These are phyloP conservation scores for Cyaniris semiargus DNA, from an alignment of 2,888 invertebrate genomes.

Conservation along the genomic window DNA sequence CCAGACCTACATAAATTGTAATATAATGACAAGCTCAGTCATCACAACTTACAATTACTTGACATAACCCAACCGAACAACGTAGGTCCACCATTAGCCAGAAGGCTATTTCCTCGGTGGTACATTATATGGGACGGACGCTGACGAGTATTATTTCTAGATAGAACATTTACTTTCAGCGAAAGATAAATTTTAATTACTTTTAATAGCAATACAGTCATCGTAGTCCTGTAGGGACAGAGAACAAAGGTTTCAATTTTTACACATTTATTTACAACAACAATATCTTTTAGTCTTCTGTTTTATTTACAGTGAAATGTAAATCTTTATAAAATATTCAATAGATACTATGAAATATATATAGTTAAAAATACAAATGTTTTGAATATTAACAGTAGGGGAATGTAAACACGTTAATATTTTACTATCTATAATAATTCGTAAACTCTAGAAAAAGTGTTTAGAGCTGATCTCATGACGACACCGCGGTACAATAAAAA, in stretches of 20 bases:
- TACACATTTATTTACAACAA: constrained; percentile 30
- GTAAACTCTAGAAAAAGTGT: not conserved
- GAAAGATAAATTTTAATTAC: too few species aligned
- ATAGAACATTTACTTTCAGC: too few species aligned
- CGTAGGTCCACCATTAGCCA: not conserved
- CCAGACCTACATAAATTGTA: too few species aligned
- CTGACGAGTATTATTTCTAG: too few species aligned
- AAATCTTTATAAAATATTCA: constrained; percentile 22
- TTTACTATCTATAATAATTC: not conserved
- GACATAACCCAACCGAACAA: not conserved
- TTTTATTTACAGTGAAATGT: constrained; percentile 13
- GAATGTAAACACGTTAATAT: constrained; percentile 17
- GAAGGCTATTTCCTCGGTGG: too few species aligned
- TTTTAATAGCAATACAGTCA: too few species aligned
- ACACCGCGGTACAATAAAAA: not conserved
- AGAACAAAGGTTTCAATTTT: not conserved
- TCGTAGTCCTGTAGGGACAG: not conserved
- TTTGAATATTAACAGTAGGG: not conserved
- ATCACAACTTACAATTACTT: not conserved
- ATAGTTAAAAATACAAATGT: not conserved
- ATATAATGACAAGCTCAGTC: not conserved
- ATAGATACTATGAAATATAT: not conserved
- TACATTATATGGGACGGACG: too few species aligned
- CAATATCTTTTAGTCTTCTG: not conserved
- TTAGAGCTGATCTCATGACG: not conserved